A percentile compares a stretch with the other conserved stretches of the same genome.
Evolutionary conservation across 2,113 vertebrate species (phyloP).

Genomic region (Myiagra hebetior): DNA sequence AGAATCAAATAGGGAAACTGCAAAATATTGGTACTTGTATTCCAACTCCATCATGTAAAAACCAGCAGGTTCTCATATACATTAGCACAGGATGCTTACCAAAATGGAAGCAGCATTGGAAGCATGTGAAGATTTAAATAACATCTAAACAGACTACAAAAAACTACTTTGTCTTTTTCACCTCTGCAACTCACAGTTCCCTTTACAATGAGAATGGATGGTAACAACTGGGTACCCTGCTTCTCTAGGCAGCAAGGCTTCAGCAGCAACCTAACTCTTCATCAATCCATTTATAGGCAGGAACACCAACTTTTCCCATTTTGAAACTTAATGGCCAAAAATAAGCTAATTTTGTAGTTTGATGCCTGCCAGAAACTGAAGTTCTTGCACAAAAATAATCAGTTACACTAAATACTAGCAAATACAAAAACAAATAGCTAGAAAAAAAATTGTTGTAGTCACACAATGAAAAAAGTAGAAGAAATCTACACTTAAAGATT

Average conservation of each 20-base stretch:
- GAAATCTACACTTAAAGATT: neutral
- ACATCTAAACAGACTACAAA: neutral
- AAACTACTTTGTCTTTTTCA: neutral
- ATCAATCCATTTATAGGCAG: neutral
- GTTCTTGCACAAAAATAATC: neutral
- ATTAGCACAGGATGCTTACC: neutral
- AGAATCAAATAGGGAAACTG: rapidly evolving
- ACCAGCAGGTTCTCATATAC: neutral
- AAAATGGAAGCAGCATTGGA: neutral
- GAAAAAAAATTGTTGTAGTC: neutral
- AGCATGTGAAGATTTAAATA: neutral
- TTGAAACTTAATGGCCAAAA: neutral
- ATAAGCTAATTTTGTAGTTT: neutral
- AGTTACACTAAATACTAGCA: neutral
- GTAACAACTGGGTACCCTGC: neutral
- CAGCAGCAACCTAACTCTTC: neutral
- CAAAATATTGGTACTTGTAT: neutral
- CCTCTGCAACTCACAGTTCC: neutral
- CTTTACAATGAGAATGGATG: neutral
- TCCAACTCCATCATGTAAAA: neutral
- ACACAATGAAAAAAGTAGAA: neutral
- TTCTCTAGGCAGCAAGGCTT: neutral
- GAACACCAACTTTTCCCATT: neutral
- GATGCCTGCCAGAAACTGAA: neutral
- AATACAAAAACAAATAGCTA: neutral